Evolutionary conservation across 2,888 invertebrate species (phyloP).

Genomic region (Lamellibrachia satsuma): DNA sequence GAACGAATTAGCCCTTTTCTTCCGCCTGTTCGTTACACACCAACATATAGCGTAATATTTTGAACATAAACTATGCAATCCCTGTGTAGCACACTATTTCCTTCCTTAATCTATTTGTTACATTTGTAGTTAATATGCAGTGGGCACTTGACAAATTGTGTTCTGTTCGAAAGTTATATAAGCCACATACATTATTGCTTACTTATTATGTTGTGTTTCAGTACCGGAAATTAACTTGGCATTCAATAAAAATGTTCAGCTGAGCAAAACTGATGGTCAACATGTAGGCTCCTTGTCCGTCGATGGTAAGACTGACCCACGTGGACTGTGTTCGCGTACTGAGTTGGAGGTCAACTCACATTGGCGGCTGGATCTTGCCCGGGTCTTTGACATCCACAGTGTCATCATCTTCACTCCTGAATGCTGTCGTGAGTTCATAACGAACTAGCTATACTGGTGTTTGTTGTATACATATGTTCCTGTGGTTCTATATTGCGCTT

Average conservation of each 20-base stretch:
- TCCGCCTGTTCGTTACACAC: no score
- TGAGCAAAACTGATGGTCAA: not conserved
- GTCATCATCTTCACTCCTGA: not conserved
- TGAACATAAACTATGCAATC: no score
- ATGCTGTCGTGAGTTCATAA: not conserved
- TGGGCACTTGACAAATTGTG: no score
- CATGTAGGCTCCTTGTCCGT: constrained; percentile 1
- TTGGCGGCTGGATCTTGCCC: not conserved
- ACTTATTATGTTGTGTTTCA: not conserved
- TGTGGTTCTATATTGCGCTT: not conserved
- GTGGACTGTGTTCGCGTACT: not conserved
- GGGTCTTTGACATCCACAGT: not conserved
- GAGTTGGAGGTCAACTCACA: not conserved
- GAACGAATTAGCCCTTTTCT: no score
- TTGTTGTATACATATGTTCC: not conserved
- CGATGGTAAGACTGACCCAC: not conserved
- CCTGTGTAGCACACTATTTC: no score
- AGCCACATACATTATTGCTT: not conserved
- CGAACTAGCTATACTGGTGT: not conserved
- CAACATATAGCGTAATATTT: no score
- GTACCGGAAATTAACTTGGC: not conserved
- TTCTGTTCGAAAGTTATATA: not conserved
- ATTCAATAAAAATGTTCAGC: not conserved
- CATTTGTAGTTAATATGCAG: no score
- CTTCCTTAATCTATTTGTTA: no score